Evolutionary conservation across 2,888 invertebrate genomes (phyloP).

Genomic region (Rhagonycha lutea): DNA sequence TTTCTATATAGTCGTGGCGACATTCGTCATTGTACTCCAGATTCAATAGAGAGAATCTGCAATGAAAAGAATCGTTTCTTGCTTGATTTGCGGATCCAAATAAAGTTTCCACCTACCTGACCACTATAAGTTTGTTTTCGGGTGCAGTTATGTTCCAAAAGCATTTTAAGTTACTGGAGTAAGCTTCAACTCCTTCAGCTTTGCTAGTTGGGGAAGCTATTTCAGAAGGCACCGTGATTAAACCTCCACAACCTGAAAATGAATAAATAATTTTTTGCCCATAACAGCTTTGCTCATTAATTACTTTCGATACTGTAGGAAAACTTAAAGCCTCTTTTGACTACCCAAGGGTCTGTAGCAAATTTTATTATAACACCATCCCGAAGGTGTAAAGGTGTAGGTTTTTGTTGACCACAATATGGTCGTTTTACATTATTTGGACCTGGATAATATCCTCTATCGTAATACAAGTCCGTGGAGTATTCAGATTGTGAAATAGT

Average conservation of each 20-base stretch:
- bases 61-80: neutral
- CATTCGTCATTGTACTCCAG: constrained; percentile 61
- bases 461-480: neutral
- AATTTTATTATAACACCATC: constrained; percentile 58
- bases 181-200: constrained; percentile 31
- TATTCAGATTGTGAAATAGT: constrained; percentile 49
- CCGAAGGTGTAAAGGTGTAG: constrained; percentile 49
- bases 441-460: neutral
- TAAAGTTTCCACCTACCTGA: constrained; percentile 57
- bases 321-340: constrained; percentile 64
- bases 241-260: constrained; percentile 73
- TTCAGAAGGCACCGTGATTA: constrained; percentile 63
- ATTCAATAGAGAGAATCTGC: constrained; percentile 60
- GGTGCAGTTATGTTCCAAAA: constrained; percentile 80
- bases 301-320: constrained; percentile 62
- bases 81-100: neutral
- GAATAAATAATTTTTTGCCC: neutral
- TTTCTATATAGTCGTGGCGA: constrained; percentile 62
- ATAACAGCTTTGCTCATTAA: constrained; percentile 5
- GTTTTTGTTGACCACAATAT: constrained; percentile 58
- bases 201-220: constrained; percentile 57
- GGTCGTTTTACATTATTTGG: constrained; percentile 13
- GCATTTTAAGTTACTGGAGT: constrained; percentile 61
- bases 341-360: constrained; percentile 61
- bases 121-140: constrained; percentile 61